Conservation (phyloP, 1,140 invertebrate genomes). For the Bemisia tabaci region DNA sequence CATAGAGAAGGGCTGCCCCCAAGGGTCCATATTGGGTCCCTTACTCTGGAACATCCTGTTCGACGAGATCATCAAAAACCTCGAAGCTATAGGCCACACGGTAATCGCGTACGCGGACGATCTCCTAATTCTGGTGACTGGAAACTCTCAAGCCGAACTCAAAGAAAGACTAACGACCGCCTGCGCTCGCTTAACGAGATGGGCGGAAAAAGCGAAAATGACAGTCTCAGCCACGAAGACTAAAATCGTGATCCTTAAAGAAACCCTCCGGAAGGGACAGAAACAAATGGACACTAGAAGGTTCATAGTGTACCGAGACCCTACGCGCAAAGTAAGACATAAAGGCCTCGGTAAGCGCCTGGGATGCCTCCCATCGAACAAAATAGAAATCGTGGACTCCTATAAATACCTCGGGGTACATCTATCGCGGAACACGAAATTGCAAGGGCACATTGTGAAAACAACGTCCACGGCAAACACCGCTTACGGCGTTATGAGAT, state of each 20-base stretch:
- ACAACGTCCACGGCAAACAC: not conserved
- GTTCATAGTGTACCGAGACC: not conserved
- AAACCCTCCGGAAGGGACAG: not conserved
- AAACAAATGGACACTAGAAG: accelerated
- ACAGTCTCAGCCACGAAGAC: not conserved
- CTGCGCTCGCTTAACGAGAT: not conserved
- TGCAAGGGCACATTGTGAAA: not conserved
- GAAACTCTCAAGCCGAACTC: not conserved
- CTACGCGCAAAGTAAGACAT: not conserved
- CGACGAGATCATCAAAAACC: not conserved
- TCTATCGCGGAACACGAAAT: not conserved
- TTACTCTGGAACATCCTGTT: not conserved
- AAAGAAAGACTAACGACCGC: not conserved
- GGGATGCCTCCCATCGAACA: not conserved
- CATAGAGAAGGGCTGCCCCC: not conserved
- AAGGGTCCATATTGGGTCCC: slow-evolving; percentile 7
- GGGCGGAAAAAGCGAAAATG: not conserved
- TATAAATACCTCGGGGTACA: not conserved
- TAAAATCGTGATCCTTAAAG: not conserved
- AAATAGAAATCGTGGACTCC: not conserved
- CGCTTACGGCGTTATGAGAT: not conserved
- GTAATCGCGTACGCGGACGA: slow-evolving; percentile 11
- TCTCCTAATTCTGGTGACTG: slow-evolving; percentile 11
- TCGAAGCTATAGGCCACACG: no score
- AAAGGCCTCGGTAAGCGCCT: not conserved